phyloP scores from a whole-genome alignment of 1,140 invertebrate genomes.

The Drosophila dunni region DNA sequence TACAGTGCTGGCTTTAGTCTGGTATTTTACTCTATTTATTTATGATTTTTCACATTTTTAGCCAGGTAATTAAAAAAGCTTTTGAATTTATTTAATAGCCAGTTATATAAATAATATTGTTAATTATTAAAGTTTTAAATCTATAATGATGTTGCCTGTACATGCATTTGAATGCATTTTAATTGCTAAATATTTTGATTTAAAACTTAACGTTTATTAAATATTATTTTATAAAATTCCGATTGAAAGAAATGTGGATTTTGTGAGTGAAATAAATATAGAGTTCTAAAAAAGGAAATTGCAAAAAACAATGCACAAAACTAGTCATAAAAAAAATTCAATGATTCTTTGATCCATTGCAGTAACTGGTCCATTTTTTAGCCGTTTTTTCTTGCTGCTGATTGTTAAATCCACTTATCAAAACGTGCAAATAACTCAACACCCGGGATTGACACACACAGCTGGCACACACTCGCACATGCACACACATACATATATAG shows the following conservation, averaged over 20 bases:
- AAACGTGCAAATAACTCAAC: slow-evolving; percentile 80
- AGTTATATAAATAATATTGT: too few relatives aligned
- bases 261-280: slow-evolving; percentile 7
- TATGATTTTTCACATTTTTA: too few relatives aligned
- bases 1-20: too few relatives aligned
- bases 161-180: too few relatives aligned
- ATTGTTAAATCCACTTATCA: slow-evolving; percentile 80
- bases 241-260: background rate
- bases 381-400: slow-evolving; percentile 22
- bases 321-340: slow-evolving; percentile 12
- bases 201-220: too few relatives aligned
- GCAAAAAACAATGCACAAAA: background rate
- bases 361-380: background rate
- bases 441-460: slow-evolving; percentile 54
- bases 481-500: slow-evolving; percentile 14
- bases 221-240: background rate
- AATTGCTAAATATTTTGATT: too few relatives aligned
- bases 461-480: slow-evolving; percentile 10
- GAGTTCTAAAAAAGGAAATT: slow-evolving; percentile 15
- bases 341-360: slow-evolving; percentile 19
- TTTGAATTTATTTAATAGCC: too few relatives aligned
- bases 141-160: too few relatives aligned
- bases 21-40: too few relatives aligned
- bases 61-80: too few relatives aligned
- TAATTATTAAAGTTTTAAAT: too few relatives aligned